A percentile compares a stretch with the other conserved stretches of the same genome.
Evolutionary conservation across 2,113 vertebrate genomes (phyloP).

Genomic region (Athene noctua): DNA sequence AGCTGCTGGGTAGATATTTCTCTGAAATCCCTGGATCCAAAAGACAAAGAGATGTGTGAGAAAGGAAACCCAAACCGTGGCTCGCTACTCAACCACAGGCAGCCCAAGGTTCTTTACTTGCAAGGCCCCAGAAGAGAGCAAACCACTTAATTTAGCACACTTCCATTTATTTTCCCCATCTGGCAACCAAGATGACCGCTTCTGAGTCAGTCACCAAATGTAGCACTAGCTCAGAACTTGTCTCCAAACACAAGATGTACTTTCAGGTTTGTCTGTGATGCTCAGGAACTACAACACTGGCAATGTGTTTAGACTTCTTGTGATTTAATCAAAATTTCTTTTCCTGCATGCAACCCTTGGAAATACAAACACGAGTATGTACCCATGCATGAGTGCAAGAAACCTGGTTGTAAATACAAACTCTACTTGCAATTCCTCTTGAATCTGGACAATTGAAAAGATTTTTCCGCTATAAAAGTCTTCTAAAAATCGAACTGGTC

Average conservation of each 20-base stretch:
- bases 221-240: background rate
- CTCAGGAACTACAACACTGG: too few species aligned
- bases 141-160: background rate
- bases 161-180: too few species aligned
- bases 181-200: background rate
- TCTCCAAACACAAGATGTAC: background rate
- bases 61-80: background rate
- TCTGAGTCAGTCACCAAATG: background rate
- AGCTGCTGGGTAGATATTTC: too few species aligned
- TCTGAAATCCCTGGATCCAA: background rate
- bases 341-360: background rate
- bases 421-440: background rate
- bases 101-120: background rate
- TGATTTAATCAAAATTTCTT: background rate
- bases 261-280: background rate
- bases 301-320: background rate
- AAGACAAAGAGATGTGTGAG: background rate
- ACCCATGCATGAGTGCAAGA: background rate
- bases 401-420: background rate
- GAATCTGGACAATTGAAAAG: background rate
- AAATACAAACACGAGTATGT: background rate
- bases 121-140: background rate
- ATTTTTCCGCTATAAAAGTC: background rate
- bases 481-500: background rate
- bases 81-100: too few species aligned